These are phyloP conservation scores for Aplodontia rufa DNA, from an alignment of 2,113 vertebrate genomes.

Conservation along the genomic window DNA sequence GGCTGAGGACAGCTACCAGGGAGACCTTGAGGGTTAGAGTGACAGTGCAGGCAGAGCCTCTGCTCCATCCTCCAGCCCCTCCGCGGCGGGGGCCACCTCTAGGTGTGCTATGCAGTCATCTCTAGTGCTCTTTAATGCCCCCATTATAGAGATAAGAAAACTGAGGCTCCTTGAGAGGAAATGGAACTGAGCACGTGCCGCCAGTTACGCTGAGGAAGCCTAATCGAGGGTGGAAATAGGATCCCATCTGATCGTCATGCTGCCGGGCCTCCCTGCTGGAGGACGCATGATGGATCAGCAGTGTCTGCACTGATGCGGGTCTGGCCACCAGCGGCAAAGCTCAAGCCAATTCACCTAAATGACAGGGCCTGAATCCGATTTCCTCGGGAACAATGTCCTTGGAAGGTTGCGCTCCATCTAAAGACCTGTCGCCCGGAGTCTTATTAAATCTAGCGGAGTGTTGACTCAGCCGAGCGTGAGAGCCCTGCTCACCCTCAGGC, in stretches of 20 bases:
- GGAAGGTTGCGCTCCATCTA: background rate
- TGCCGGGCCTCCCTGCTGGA: background rate
- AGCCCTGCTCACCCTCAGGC: rapidly evolving
- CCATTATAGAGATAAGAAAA: background rate
- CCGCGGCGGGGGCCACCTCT: background rate
- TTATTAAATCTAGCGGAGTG: background rate
- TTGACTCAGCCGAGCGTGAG: background rate
- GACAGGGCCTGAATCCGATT: background rate
- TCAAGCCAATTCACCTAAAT: background rate
- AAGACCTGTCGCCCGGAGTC: background rate
- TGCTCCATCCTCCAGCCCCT: background rate
- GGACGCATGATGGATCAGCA: background rate
- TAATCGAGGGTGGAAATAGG: background rate
- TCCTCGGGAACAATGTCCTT: background rate
- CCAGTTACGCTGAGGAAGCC: background rate
- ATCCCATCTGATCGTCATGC: background rate
- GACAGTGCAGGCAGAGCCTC: background rate
- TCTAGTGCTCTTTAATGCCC: background rate
- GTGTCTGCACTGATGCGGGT: background rate
- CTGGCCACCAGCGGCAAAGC: rapidly evolving
- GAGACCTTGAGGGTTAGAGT: background rate
- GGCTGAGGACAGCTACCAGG: background rate
- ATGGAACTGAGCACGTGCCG: background rate
- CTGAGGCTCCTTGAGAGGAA: background rate
- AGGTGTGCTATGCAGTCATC: too few species aligned